Conservation (phyloP, 2,113 vertebrate species). For the Papio anubis region DNA sequence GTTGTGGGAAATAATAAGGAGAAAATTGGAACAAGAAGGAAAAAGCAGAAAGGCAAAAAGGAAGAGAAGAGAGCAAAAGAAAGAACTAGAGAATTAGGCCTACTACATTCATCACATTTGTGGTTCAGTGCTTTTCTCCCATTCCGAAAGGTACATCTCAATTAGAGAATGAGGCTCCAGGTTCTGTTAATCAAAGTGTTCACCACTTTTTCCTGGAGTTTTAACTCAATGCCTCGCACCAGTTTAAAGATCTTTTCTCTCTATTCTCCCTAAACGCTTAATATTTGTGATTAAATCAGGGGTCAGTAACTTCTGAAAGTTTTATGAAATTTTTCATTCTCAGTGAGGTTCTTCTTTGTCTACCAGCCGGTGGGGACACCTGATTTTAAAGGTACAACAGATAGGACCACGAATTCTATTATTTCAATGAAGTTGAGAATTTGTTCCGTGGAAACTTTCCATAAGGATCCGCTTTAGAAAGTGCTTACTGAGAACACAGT, state of each 20-base stretch:
- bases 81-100: background rate
- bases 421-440: background rate
- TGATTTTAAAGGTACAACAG: background rate
- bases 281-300: background rate
- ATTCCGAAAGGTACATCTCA: background rate
- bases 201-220: background rate
- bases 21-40: background rate
- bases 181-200: background rate
- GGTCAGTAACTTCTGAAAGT: background rate
- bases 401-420: background rate
- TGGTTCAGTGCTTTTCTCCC: background rate
- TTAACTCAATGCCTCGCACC: background rate
- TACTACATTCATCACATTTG: background rate
- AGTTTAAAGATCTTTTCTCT: background rate
- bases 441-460: background rate
- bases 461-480: background rate
- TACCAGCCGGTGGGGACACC: background rate
- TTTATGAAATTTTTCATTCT: background rate
- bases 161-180: background rate
- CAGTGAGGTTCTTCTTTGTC: background rate
- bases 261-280: background rate
- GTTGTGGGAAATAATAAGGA: background rate
- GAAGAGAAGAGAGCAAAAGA: slow-evolving; percentile 25
- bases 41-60: background rate
- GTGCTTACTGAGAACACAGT: background rate